Evolutionary conservation across 2,113 vertebrate genomes (phyloP).

Genomic region (Microcebus ravelobensis): DNA sequence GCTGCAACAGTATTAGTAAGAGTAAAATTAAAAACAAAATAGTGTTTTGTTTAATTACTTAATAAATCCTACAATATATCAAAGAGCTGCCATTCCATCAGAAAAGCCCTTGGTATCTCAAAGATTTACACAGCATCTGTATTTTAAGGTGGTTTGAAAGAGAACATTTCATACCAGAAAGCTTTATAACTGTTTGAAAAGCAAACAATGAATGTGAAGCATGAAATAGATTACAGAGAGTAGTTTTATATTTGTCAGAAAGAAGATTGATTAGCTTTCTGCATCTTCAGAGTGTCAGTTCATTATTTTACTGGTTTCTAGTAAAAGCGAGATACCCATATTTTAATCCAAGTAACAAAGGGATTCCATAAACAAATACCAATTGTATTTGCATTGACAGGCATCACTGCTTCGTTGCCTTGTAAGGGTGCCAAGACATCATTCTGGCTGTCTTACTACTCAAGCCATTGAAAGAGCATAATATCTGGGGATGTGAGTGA

Average conservation of each 20-base stretch:
- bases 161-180: neutral
- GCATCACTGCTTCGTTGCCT: neutral
- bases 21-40: neutral
- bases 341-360: neutral
- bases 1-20: neutral
- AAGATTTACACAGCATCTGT: neutral
- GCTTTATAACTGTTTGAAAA: neutral
- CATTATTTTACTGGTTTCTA: slow-evolving; percentile 38
- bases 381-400: slow-evolving; percentile 7
- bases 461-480: neutral
- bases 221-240: neutral
- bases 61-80: neutral
- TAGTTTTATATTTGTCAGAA: slow-evolving; percentile 8
- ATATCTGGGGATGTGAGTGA: neutral
- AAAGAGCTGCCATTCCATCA: neutral
- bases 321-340: neutral
- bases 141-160: neutral
- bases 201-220: neutral
- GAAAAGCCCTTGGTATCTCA: neutral
- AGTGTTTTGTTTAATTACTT: neutral
- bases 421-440: neutral
- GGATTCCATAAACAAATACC: neutral
- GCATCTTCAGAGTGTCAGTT: neutral
- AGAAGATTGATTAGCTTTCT: slow-evolving; percentile 42
- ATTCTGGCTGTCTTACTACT: neutral